Evolutionary conservation across 2,797 vertebrate genomes (phyloP).

Genomic region (Xenentodon cancila): DNA sequence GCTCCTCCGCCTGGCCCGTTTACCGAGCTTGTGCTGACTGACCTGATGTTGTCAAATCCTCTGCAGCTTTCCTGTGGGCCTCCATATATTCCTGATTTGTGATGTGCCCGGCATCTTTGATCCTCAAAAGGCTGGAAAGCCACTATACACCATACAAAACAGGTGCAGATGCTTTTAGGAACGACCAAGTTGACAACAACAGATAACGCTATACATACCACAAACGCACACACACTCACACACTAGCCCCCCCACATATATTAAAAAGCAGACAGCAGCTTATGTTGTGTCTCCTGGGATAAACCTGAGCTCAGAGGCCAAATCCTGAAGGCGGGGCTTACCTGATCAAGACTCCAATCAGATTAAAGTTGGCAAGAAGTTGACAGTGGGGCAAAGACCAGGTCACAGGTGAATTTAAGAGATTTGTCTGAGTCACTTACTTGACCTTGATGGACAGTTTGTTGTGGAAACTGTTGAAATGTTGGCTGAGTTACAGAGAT

Average conservation of each 20-base stretch:
- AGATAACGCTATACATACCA: constrained; percentile 1
- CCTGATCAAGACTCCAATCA: constrained; percentile 55
- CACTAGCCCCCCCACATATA: constrained; percentile 23
- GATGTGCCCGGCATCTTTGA: constrained; percentile 48
- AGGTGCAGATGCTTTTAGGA: constrained; percentile 11
- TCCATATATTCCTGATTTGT: constrained; percentile 53
- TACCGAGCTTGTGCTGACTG: constrained; percentile 33
- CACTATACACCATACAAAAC: neutral
- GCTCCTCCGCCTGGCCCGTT: neutral
- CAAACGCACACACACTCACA: constrained; percentile 14
- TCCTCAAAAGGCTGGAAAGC: constrained; percentile 32
- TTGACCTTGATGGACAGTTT: constrained; percentile 37
- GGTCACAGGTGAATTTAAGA: constrained; percentile 51
- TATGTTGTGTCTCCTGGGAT: constrained; percentile 64
- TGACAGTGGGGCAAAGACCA: constrained; percentile 34
- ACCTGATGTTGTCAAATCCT: constrained; percentile 73
- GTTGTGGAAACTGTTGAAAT: constrained; percentile 5
- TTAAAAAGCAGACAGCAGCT: constrained; percentile 70
- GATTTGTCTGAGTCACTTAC: constrained; percentile 56
- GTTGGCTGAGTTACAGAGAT: neutral
- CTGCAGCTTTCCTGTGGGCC: constrained; percentile 35
- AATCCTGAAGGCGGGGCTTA: constrained; percentile 63
- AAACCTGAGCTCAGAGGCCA: constrained; percentile 69
- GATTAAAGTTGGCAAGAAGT: constrained; percentile 39
- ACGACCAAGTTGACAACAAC: constrained; percentile 16